Percentiles rank a stretch among this genome's conserved stretches.
Evolutionary conservation across 1,140 invertebrate genomes (phyloP).

Genomic region (Spodoptera litura): DNA sequence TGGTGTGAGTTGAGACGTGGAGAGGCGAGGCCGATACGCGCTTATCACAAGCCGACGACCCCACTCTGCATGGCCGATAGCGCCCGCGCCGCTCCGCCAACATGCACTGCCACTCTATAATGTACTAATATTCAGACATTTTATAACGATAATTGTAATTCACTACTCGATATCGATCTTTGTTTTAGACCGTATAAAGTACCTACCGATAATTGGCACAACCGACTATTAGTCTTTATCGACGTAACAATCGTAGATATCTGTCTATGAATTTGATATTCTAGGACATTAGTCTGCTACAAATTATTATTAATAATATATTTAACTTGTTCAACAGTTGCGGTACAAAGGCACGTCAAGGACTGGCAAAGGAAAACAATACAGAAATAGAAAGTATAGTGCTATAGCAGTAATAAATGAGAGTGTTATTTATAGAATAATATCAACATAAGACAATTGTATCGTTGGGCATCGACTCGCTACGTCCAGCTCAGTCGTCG

Average conservation of each 20-base stretch:
- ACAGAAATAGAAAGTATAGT: constrained; percentile 25
- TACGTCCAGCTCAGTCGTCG: constrained; percentile 51
- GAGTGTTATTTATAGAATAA: constrained; percentile 35
- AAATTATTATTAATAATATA: constrained; percentile 6
- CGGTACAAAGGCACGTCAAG: constrained; percentile 21
- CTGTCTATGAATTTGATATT: constrained; percentile 33
- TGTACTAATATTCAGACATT: constrained; percentile 16
- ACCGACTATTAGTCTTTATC: constrained; percentile 30
- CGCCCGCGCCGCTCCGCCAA: not conserved
- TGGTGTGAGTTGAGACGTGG: constrained; percentile 49
- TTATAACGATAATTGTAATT: constrained; percentile 18
- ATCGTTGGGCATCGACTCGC: constrained; percentile 57
- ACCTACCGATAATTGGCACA: constrained; percentile 29
- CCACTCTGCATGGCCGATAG: constrained; percentile 47
- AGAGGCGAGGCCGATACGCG: constrained; percentile 48
- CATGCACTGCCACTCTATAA: not conserved
- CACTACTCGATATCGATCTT: constrained; percentile 17
- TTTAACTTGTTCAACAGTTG: not conserved
- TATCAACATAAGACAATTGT: constrained; percentile 29
- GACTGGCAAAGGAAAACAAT: constrained; percentile 2
- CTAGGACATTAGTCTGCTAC: constrained; percentile 11
- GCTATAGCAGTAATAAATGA: not conserved
- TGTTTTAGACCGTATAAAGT: constrained; percentile 7
- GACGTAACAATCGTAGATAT: constrained; percentile 27
- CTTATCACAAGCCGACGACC: constrained; percentile 51